Evolutionary conservation across 2,888 invertebrate species (phyloP).

Genomic region (Trachelus iudaicus): DNA sequence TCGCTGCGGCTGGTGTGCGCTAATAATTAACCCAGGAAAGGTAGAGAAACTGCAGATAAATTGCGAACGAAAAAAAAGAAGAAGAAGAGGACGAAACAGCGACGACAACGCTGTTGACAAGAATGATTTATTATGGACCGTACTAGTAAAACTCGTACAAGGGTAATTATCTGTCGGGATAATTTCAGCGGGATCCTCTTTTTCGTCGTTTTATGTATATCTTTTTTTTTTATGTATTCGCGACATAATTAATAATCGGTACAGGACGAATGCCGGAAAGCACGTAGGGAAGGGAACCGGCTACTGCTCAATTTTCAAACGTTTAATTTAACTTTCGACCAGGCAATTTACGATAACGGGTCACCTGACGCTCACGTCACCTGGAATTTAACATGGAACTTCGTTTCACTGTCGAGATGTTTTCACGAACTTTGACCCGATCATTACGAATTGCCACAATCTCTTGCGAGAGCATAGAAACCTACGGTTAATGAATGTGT

Average conservation of each 20-base stretch:
- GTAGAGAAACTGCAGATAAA: not conserved
- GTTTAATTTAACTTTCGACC: conserved; percentile 18
- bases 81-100: too few relatives aligned
- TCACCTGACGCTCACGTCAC: conserved; percentile 4
- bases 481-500: not conserved
- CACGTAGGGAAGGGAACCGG: not conserved
- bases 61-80: not conserved
- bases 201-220: too few relatives aligned
- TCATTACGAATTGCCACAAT: not conserved
- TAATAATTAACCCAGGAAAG: not conserved
- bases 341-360: conserved; percentile 12
- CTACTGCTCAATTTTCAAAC: conserved; percentile 14
- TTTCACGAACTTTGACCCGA: conserved; percentile 26
- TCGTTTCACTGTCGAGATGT: conserved; percentile 18
- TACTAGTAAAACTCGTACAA: not conserved
- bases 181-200: not conserved
- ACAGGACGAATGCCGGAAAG: not conserved
- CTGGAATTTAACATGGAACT: not conserved
- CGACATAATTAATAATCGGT: conserved; percentile 18
- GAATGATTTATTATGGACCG: not conserved
- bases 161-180: not conserved
- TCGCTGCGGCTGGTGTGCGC: not conserved
- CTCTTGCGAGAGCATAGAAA: not conserved
- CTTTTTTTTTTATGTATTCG: too few relatives aligned
- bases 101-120: not conserved